A percentile compares a stretch with the other conserved stretches of the same genome.
phyloP scores from a whole-genome alignment of 2,888 invertebrate species.

The Girardia tigrina region DNA sequence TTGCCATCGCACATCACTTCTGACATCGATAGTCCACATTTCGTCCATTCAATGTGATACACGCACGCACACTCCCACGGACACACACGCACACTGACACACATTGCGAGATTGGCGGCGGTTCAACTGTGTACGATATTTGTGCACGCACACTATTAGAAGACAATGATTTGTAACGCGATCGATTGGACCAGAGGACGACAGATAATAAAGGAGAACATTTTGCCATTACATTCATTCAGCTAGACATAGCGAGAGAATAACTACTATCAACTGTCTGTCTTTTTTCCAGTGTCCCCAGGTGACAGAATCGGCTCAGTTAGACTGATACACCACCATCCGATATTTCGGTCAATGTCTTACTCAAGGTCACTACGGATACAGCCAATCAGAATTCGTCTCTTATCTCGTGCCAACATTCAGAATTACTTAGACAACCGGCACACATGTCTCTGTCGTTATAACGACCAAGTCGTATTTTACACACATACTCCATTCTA shows the following conservation, averaged over 20 bases:
- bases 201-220: background rate
- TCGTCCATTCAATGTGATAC: background rate
- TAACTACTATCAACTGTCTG: slow-evolving; percentile 20
- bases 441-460: no score
- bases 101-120: no score
- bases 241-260: slow-evolving; percentile 20
- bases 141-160: background rate
- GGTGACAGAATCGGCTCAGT: slow-evolving; percentile 21
- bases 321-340: background rate
- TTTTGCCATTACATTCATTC: background rate
- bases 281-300: slow-evolving; percentile 23
- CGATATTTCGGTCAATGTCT: slow-evolving; percentile 16
- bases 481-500: no score
- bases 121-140: background rate
- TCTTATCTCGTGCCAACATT: background rate
- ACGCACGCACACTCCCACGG: background rate
- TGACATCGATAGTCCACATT: background rate
- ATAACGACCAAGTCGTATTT: no score
- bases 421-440: background rate
- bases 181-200: slow-evolving; percentile 15
- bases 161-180: background rate
- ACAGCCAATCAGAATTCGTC: background rate
- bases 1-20: background rate
- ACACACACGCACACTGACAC: no score
- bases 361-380: slow-evolving; percentile 3